phyloP scores from a whole-genome alignment of 2,888 invertebrate genomes.

The Catocala fraxini region DNA sequence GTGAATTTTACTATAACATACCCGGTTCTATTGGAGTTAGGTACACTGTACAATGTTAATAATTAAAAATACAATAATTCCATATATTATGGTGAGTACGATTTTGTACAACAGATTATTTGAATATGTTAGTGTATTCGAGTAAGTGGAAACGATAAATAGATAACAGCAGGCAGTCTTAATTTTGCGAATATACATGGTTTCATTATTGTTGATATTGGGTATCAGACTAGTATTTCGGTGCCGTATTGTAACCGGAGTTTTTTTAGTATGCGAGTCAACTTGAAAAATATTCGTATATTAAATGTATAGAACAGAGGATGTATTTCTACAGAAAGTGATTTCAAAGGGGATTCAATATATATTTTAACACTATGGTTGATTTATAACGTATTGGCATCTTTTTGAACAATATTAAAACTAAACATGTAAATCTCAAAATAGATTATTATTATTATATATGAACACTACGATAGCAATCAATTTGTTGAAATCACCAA shows the following conservation, averaged over 20 bases:
- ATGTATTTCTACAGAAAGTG: no score
- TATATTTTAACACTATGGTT: no score
- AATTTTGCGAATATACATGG: slow-evolving; percentile 24
- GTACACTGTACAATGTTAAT: slow-evolving; percentile 47
- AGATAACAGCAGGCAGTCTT: slow-evolving; percentile 28
- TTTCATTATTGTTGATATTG: slow-evolving; percentile 13
- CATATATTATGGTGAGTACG: slow-evolving; percentile 46
- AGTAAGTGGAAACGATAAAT: slow-evolving; percentile 24
- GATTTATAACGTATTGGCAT: no score
- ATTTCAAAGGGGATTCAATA: no score
- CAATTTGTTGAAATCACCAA: no score
- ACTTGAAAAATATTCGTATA: no score
- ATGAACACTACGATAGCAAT: no score
- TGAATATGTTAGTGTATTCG: slow-evolving; percentile 22
- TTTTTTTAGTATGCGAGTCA: background rate
- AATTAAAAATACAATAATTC: slow-evolving; percentile 39
- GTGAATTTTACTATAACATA: slow-evolving; percentile 63
- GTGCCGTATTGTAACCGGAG: background rate
- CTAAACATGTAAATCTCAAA: no score
- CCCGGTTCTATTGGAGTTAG: slow-evolving; percentile 58
- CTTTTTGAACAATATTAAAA: no score
- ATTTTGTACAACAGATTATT: slow-evolving; percentile 49
- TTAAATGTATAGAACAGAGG: no score
- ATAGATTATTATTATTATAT: no score
- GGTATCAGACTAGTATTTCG: background rate